Evolutionary conservation across 2,888 invertebrate genomes (phyloP), one percentile per base, ranked within the genome.

Genomic region (Sarcophaga rosellei): DNA sequence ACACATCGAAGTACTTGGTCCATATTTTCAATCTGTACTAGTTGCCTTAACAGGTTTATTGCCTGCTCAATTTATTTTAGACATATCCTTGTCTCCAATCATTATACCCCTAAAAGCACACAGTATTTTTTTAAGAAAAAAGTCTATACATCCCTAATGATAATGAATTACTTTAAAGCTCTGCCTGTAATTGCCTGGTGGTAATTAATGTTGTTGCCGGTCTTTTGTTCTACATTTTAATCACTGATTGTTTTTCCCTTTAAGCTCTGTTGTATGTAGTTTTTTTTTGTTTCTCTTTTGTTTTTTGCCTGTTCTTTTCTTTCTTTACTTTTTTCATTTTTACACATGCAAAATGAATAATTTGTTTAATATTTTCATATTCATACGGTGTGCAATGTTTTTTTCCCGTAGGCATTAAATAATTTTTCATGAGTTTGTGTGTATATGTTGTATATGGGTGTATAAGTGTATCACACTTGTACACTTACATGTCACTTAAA

Each of bases 341-440:
- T 15, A 8, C 12, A 53, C 53, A 53, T 45, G 21, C 70, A 69
- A 59, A 75, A 77, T 66, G 80, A 80, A 66, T 74, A 84, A 80
- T 84, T 84, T 75, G 61, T 70, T 84, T 80, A 80, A 80, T 70
- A 76, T 80, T 84, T 80, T 84, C 70, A 75, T 80, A 80, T 80
- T 76, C 75, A 80, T 75, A 79, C 35, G 23, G 65, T 45, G 75
- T 72, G 75, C 77, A 77, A 61, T 81, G 73, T 79, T 61, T 53
- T 17, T 79, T 69, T 66, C 63, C 84, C 74, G 66, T 72, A 72
- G 65, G 81, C 75, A 76, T 82, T 82, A 73, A 72, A 63, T 82
- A 76, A 79, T 72, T 63, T 75, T 59, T 65, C 47, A 70, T 53
- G 47, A 25, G 47, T 66, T 8, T 59, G 65, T 53, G 21, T 12